These are phyloP conservation scores for Gymnocephalus cernua DNA, from an alignment of 2,113 vertebrate species.

Conservation along the genomic window DNA sequence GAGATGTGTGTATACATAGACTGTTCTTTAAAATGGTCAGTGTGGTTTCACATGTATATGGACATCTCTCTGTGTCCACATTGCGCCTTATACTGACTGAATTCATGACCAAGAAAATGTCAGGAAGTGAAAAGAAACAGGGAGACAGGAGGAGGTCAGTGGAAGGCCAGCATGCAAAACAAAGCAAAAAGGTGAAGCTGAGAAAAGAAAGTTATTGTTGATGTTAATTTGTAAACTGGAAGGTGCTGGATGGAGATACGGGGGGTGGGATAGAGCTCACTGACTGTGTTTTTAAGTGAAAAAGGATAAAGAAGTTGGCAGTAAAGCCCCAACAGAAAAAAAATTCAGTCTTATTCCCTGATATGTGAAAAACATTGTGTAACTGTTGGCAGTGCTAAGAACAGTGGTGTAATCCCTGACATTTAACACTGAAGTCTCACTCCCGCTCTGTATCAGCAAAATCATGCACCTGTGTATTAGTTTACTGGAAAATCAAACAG, in stretches of 20 bases:
- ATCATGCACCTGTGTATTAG: conserved; percentile 60
- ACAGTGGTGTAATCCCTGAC: conserved; percentile 66
- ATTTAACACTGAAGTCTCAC: conserved; percentile 59
- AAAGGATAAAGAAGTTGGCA: conserved; percentile 27
- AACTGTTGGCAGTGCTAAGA: conserved; percentile 57
- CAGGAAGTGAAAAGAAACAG: conserved; percentile 70
- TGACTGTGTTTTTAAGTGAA: conserved; percentile 22
- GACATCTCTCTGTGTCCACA: conserved; percentile 48
- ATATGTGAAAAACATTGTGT: conserved; percentile 56
- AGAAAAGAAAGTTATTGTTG: conserved; percentile 38
- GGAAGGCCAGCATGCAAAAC: conserved; percentile 51
- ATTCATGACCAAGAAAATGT: conserved; percentile 68
- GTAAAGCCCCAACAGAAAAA: conserved; percentile 32
- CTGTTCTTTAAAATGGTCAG: conserved; percentile 54
- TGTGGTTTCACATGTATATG: conserved; percentile 49
- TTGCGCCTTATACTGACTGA: conserved; percentile 23
- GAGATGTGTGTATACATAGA: conserved; percentile 37
- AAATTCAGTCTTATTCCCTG: conserved; percentile 29
- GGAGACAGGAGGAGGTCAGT: conserved; percentile 58
- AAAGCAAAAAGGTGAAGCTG: conserved; percentile 35
- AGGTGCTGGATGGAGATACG: conserved; percentile 13
- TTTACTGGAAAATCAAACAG: conserved; percentile 49
- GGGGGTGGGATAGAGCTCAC: conserved; percentile 8
- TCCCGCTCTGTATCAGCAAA: conserved; percentile 56
- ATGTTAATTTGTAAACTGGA: conserved; percentile 38